Base-by-base conservation (phyloP, 2,797 vertebrate species). In the Cossypha dichroa region DNA sequence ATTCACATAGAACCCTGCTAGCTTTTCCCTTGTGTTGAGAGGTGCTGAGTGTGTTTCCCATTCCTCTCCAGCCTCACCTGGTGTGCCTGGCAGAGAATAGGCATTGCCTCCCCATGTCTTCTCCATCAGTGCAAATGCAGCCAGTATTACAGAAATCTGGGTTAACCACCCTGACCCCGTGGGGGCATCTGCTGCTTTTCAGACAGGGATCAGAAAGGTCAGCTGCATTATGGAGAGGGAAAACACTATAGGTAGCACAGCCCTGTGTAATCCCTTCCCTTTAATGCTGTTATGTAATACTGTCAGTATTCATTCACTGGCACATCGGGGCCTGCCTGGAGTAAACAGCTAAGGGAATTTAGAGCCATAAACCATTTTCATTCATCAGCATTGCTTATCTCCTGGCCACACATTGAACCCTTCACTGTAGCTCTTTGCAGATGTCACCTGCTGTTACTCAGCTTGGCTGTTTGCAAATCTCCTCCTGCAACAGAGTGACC, bases 281-380 rank as follows among this genome's bases (percentile, higher is more conserved):
- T 81, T 95, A 96, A 92, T 91, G 91, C 91, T 88, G 83, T 97
- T 97, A 70, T 60, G 87, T 96, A 96, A 97, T 92, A 92, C 54
- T 85, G 84, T 90, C 74, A 90, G 64, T 54, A 85, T 92, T 96
- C 93, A 89, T 96, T 96, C 87, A 95, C 45, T 55, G 52, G 40
- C 9, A 14, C 59, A 54, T 68, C 0, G 2, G 55, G 74, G 73
- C 73, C 70, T 60, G 66, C 43, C 51, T 89, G 68, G 81, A 91
- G 66, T 78, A 92, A 97, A 93, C 45, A 59, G 75, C 63, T 76
- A 49, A 49, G 80, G 86, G 88, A 88, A 93, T 92, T 93, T 58
- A 87, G 70, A 93, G 73, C 87, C 85, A 68, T 68, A 52, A 76
- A 91, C 60, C 67, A 84, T 78, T 87, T 95, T 84, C 91, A 91